These are phyloP conservation scores for Catajapyx aquilonaris DNA, from an alignment of 1,140 invertebrate genomes.

Conservation along the genomic window DNA sequence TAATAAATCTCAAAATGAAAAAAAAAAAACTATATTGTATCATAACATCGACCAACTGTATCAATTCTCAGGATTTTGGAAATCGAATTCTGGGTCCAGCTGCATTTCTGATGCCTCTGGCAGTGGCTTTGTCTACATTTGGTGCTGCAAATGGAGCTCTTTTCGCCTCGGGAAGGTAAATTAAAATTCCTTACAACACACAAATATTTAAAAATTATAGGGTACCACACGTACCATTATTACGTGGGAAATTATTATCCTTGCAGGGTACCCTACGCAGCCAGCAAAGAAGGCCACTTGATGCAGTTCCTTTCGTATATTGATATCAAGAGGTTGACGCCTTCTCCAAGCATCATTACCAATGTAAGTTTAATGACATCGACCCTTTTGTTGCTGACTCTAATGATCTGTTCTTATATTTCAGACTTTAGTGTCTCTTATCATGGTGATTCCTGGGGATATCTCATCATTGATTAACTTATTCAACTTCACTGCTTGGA, in stretches of 20 bases:
- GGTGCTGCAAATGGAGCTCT: constrained; percentile 30
- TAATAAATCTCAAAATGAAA: neutral
- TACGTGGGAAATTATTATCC: no score
- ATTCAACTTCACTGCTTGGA: no score
- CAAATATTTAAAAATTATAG: no score
- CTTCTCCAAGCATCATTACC: neutral
- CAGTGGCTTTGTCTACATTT: constrained; percentile 49
- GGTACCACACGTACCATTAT: no score
- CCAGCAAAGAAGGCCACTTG: neutral
- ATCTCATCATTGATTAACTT: no score
- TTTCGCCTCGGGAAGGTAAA: neutral
- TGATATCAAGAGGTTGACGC: neutral
- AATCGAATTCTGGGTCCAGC: constrained; percentile 32
- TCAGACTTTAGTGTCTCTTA: no score
- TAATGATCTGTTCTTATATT: no score
- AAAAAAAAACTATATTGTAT: neutral
- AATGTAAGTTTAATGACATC: no score
- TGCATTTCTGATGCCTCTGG: constrained; percentile 40
- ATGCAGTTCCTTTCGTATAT: neutral
- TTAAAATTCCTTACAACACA: no score
- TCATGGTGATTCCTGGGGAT: no score
- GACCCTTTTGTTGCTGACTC: no score
- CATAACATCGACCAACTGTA: neutral
- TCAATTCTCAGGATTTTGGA: constrained; percentile 30
- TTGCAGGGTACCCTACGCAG: neutral